Conservation (phyloP, 2,888 invertebrate genomes). For the Ypsolopha sequella region DNA sequence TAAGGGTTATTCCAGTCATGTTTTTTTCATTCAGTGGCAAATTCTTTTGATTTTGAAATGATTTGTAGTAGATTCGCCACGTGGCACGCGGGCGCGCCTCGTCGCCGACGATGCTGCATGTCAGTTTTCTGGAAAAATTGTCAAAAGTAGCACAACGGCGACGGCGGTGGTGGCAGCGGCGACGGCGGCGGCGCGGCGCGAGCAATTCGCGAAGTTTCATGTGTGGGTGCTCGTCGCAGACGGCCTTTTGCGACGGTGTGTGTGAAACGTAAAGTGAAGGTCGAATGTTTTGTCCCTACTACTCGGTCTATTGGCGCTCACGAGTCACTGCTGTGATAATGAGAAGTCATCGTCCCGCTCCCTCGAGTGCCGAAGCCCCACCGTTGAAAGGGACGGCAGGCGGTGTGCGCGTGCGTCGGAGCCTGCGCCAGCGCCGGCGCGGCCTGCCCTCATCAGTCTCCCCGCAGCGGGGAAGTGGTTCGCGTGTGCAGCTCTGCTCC, state of each 20-base stretch:
- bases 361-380: constrained; percentile 24
- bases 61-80: not conserved
- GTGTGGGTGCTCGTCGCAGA: constrained; percentile 45
- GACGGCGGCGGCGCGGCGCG: constrained; percentile 19
- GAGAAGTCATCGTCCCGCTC: constrained; percentile 54
- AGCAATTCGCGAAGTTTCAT: constrained; percentile 47
- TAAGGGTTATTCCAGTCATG: too few species aligned
- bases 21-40: too few species aligned
- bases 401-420: constrained; percentile 58
- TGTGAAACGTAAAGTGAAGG: constrained; percentile 58
- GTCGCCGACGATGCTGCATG: constrained; percentile 46
- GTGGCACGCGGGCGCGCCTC: not conserved
- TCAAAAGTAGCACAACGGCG: constrained; percentile 61
- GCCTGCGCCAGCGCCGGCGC: constrained; percentile 62
- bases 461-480: constrained; percentile 67
- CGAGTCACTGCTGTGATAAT: constrained; percentile 65
- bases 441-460: constrained; percentile 68
- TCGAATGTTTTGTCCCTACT: constrained; percentile 69
- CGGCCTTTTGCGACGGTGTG: constrained; percentile 13
- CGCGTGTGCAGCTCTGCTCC: constrained; percentile 57
- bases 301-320: constrained; percentile 69
- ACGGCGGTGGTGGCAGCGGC: constrained; percentile 23
- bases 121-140: constrained; percentile 68
- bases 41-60: too few species aligned
- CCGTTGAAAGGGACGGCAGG: constrained; percentile 47